Evolutionary conservation across 2,797 vertebrate species (phyloP).

Genomic region (Tadarida brasiliensis): DNA sequence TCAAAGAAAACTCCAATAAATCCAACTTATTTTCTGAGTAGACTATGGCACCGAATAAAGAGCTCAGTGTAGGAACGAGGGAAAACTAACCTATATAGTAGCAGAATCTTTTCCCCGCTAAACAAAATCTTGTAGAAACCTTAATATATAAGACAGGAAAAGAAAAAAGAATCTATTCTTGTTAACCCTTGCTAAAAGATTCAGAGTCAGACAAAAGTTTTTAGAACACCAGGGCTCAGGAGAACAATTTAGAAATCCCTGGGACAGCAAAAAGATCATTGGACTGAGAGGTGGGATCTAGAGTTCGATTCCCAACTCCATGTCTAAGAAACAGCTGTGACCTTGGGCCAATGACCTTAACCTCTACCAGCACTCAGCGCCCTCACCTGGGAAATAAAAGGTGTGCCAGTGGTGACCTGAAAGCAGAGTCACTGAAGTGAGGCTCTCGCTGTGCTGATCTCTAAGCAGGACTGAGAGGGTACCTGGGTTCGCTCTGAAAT

Average conservation of each 20-base stretch:
- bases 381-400: background rate
- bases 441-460: background rate
- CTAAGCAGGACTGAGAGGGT: background rate
- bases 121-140: background rate
- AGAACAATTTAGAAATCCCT: background rate
- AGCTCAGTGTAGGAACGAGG: background rate
- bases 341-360: background rate
- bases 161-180: background rate
- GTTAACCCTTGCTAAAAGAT: background rate
- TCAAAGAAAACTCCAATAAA: constrained; percentile 47
- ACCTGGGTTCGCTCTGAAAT: background rate
- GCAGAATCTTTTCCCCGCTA: background rate
- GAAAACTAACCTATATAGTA: background rate
- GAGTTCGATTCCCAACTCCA: background rate
- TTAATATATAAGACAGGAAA: background rate
- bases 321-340: background rate
- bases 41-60: background rate
- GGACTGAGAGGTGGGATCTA: background rate
- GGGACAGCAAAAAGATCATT: background rate
- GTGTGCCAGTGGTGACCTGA: background rate
- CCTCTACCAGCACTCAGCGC: background rate
- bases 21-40: background rate
- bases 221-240: background rate
- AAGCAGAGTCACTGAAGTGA: background rate
- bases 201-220: background rate